Conservation (phyloP, 2,888 invertebrate species). For the Troides oblongomaculatus region DNA sequence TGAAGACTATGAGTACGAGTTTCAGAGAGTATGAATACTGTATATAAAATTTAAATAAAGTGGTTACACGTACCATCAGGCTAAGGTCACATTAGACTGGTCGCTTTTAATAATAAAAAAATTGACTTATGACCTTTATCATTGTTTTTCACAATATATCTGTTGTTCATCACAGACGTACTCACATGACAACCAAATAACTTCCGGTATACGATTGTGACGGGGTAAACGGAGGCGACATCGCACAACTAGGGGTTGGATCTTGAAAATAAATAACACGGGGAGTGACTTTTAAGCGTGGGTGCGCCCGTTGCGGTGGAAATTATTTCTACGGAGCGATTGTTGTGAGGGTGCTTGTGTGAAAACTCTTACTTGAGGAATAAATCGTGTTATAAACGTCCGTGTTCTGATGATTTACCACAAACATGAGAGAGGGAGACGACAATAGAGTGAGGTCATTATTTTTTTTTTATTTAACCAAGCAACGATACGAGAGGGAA, state of each 20-base stretch:
- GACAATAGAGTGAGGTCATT: too few species aligned
- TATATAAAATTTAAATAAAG: too few species aligned
- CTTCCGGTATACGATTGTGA: slow-evolving; percentile 21
- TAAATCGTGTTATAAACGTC: background rate
- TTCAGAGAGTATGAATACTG: too few species aligned
- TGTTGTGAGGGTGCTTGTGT: background rate
- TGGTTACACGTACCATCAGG: too few species aligned
- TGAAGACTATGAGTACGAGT: too few species aligned
- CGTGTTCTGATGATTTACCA: too few species aligned
- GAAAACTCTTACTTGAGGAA: background rate
- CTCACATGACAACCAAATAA: slow-evolving; percentile 8
- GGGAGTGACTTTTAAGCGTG: slow-evolving; percentile 5
- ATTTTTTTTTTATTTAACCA: too few species aligned
- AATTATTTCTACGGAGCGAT: background rate
- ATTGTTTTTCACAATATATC: background rate
- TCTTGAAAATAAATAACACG: slow-evolving; percentile 22
- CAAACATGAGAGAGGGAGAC: too few species aligned
- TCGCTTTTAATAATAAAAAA: too few species aligned
- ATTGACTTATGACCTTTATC: too few species aligned
- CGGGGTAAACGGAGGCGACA: slow-evolving; percentile 8
- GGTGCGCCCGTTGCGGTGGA: slow-evolving; percentile 1
- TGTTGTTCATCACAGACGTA: slow-evolving; percentile 12
- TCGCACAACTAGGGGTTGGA: slow-evolving; percentile 10
- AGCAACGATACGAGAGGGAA: too few species aligned
- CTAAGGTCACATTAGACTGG: too few species aligned